These are phyloP conservation scores for Pelochelys cantorii DNA, from an alignment of 2,797 vertebrate genomes.

Conservation along the genomic window DNA sequence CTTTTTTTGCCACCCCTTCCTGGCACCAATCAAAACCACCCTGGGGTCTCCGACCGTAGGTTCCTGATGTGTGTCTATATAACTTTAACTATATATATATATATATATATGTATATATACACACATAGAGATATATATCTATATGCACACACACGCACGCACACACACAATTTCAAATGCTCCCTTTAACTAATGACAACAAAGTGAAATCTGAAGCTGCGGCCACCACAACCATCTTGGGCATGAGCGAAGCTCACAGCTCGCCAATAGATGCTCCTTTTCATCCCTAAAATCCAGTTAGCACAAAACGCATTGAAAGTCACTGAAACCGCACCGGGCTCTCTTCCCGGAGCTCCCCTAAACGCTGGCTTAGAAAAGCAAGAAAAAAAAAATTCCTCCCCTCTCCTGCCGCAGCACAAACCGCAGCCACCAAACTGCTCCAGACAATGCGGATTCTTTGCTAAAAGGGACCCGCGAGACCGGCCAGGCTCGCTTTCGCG, in stretches of 20 bases:
- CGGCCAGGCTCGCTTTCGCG: not conserved
- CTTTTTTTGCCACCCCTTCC: conserved; percentile 32
- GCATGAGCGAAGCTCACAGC: conserved; percentile 67
- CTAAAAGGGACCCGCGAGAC: not conserved
- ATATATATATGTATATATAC: not conserved
- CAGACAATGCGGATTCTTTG: conserved; percentile 6
- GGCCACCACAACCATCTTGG: conserved; percentile 66
- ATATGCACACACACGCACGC: not conserved
- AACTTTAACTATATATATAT: conserved; percentile 20
- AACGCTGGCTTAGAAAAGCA: conserved; percentile 8
- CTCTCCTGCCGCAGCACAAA: not conserved
- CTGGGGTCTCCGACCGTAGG: conserved; percentile 24
- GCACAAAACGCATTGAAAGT: conserved; percentile 49
- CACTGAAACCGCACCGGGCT: conserved; percentile 38
- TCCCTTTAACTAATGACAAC: conserved; percentile 65
- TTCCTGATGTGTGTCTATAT: not conserved
- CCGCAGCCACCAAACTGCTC: conserved; percentile 6
- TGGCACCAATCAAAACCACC: not conserved
- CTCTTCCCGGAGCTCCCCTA: conserved; percentile 2
- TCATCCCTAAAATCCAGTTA: conserved; percentile 56
- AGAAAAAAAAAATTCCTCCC: not conserved
- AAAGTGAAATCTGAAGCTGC: conserved; percentile 73
- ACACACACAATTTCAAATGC: conserved; percentile 39
- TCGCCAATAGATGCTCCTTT: conserved; percentile 51
- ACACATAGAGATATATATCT: conserved; percentile 26